These are phyloP conservation scores for Pachyrhynchus sulphureomaculatus DNA, from an alignment of 1,140 invertebrate species.

Conservation along the genomic window DNA sequence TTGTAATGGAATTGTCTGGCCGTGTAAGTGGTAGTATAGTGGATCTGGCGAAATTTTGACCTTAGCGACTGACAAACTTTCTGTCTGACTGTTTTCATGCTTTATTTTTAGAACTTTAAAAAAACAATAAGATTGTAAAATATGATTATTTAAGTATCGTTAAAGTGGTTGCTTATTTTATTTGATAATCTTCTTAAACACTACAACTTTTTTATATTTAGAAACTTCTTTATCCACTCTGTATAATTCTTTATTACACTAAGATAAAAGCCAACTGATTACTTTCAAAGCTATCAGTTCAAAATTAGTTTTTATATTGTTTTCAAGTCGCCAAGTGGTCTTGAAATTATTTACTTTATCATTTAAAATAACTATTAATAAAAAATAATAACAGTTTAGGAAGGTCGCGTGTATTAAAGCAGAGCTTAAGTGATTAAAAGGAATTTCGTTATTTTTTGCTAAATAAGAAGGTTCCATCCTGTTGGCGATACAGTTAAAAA, in stretches of 20 bases:
- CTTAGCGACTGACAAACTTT: too few species aligned
- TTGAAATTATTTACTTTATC: not conserved
- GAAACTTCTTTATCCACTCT: too few species aligned
- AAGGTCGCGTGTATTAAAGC: not conserved
- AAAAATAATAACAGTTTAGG: not conserved
- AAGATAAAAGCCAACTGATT: conserved; percentile 7
- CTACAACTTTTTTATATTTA: too few species aligned
- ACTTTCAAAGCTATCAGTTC: conserved; percentile 5
- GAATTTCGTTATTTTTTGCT: not conserved
- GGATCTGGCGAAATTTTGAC: too few species aligned
- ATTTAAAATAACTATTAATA: not conserved
- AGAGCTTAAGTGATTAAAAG: not conserved
- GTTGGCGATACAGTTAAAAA: conserved; percentile 7
- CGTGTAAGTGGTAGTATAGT: too few species aligned
- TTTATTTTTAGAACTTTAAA: too few species aligned
- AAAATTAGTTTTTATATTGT: not conserved
- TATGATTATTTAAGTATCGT: too few species aligned
- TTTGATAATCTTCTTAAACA: too few species aligned
- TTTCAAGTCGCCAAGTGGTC: not conserved
- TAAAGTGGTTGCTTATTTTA: too few species aligned
- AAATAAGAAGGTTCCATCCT: conserved; percentile 4
- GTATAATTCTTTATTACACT: conserved; percentile 7
- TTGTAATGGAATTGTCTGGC: too few species aligned
- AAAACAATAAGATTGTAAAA: too few species aligned
- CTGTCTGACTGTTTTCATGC: too few species aligned